Conservation (phyloP, 2,797 vertebrate species). For the Furcifer pardalis region DNA sequence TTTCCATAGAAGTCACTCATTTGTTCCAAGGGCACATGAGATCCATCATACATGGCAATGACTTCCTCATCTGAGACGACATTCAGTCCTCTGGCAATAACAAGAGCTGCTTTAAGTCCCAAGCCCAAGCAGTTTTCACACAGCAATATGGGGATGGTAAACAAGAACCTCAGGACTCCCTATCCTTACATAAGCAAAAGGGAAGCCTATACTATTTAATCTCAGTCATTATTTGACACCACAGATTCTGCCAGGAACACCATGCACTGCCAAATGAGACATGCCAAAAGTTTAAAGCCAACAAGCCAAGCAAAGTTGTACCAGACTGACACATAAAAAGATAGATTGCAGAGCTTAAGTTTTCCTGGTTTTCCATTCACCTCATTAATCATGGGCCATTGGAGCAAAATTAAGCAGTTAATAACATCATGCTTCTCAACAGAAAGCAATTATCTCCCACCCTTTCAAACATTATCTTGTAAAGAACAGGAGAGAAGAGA, state of each 20-base stretch:
- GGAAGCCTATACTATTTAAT: not conserved
- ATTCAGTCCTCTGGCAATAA: conserved; percentile 86
- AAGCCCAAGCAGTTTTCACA: conserved; percentile 6
- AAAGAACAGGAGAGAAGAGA: conserved; percentile 43
- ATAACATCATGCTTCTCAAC: conserved; percentile 42
- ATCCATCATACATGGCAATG: conserved; percentile 96
- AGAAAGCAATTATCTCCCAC: conserved; percentile 20
- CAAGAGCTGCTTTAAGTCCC: not conserved
- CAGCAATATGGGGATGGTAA: not conserved
- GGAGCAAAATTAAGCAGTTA: conserved; percentile 23
- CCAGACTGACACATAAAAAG: not conserved
- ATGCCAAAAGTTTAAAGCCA: conserved; percentile 4
- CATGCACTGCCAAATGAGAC: conserved; percentile 16
- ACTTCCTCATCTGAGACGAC: conserved; percentile 94
- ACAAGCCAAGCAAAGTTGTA: conserved; percentile 46
- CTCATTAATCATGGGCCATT: conserved; percentile 30
- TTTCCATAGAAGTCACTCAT: conserved; percentile 99
- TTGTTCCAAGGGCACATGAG: conserved; percentile 93
- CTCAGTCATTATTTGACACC: not conserved
- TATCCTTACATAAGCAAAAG: not conserved
- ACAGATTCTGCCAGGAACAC: conserved; percentile 3
- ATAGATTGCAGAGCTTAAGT: conserved; percentile 43
- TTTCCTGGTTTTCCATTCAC: conserved; percentile 38
- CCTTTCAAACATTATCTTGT: conserved; percentile 26
- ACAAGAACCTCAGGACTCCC: not conserved